Percentiles rank a stretch among this genome's conserved stretches.
Conservation (phyloP, 1,140 invertebrate species). For the Nasonia giraulti region DNA sequence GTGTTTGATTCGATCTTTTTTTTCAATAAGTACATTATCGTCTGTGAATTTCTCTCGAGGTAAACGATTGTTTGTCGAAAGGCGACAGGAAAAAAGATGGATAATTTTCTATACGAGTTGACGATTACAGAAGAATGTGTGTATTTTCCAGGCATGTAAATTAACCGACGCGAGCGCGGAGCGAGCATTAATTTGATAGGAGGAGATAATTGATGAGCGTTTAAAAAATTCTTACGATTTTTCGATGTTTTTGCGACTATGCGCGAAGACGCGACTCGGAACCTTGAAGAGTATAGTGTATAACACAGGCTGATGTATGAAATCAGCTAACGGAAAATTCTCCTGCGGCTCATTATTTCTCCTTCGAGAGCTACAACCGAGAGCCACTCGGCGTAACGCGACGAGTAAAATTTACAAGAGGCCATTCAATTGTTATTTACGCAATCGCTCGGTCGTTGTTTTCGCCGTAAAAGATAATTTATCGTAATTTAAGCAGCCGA, state of each 20-base stretch:
- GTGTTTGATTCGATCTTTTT: too few species aligned
- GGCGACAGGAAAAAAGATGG: too few species aligned
- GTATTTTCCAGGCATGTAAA: not conserved
- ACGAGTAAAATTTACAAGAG: not conserved
- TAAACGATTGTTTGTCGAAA: too few species aligned
- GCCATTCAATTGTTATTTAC: not conserved
- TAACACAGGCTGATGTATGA: not conserved
- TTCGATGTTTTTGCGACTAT: slow-evolving; percentile 9
- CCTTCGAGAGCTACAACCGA: not conserved
- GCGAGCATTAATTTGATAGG: not conserved
- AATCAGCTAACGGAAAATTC: slow-evolving; percentile 25
- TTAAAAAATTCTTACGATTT: slow-evolving; percentile 19
- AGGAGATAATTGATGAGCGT: not conserved
- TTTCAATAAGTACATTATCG: too few species aligned
- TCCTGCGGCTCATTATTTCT: slow-evolving; percentile 4
- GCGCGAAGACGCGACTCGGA: not conserved
- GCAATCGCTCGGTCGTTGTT: not conserved
- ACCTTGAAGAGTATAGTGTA: not conserved
- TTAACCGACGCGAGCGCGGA: not conserved
- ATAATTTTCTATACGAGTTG: too few species aligned
- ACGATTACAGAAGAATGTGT: not conserved
- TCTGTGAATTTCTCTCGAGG: too few species aligned
- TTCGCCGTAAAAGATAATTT: not conserved
- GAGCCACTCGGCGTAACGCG: not conserved
- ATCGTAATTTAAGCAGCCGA: not conserved